Evolutionary conservation across 2,113 vertebrate species (phyloP).

Genomic region (Mobula hypostoma): DNA sequence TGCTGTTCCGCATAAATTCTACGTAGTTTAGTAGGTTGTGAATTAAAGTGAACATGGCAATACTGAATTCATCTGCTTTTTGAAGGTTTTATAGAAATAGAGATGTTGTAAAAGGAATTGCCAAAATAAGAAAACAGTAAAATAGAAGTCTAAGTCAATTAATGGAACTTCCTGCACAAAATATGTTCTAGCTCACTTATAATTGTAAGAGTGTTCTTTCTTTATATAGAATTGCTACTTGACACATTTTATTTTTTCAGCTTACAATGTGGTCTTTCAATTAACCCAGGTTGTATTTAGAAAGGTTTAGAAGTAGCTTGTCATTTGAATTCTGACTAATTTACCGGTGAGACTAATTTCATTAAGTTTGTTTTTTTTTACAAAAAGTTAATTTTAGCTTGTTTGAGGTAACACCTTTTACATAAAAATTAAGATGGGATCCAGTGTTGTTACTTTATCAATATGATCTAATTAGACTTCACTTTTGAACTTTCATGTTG

Average conservation of each 20-base stretch:
- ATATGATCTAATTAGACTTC: constrained; percentile 27
- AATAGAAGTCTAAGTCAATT: not conserved
- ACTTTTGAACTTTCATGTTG: constrained; percentile 35
- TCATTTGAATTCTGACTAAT: not conserved
- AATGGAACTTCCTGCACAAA: not conserved
- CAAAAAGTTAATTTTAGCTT: constrained; percentile 40
- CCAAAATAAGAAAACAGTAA: not conserved
- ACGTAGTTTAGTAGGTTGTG: not conserved
- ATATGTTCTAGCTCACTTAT: not conserved
- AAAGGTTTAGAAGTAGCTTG: not conserved
- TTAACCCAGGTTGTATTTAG: not conserved
- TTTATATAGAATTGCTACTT: constrained; percentile 1
- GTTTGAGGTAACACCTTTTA: constrained; percentile 55
- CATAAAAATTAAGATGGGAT: constrained; percentile 59
- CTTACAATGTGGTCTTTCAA: not conserved
- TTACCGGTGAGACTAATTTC: not conserved
- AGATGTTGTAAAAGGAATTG: not conserved
- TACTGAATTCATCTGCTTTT: not conserved
- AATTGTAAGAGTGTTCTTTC: not conserved
- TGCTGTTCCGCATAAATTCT: not conserved
- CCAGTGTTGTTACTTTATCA: constrained; percentile 49
- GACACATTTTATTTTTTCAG: not conserved
- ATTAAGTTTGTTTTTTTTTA: not conserved
- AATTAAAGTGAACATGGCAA: not conserved
- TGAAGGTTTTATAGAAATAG: not conserved